A percentile compares a stretch with the other conserved stretches of the same genome.
Conservation (phyloP, 2,888 invertebrate species). For the Sinodicranocentrus sp. region DNA sequence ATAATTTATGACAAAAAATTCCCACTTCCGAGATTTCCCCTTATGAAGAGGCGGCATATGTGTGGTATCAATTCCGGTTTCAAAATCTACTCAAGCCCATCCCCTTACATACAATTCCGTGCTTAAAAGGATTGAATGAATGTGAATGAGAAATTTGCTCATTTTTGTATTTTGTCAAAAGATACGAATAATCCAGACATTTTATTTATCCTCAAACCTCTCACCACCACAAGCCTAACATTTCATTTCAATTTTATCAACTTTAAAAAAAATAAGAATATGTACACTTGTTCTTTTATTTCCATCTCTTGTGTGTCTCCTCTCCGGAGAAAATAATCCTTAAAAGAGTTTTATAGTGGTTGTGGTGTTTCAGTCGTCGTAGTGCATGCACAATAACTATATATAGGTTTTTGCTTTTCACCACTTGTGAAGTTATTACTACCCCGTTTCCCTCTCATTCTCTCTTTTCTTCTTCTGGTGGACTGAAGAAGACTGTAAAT, state of each 20-base stretch:
- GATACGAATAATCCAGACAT: conserved; percentile 8
- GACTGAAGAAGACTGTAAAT: conserved; percentile 61
- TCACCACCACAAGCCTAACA: conserved; percentile 23
- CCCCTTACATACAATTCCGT: too few species aligned
- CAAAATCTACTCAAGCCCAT: too few species aligned
- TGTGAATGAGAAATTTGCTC: not conserved
- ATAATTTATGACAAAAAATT: too few species aligned
- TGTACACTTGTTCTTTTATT: conserved; percentile 53
- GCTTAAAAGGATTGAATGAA: not conserved
- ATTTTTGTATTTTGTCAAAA: not conserved
- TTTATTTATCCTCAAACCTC: conserved; percentile 23
- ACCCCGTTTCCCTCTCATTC: conserved; percentile 45
- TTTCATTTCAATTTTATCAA: conserved; percentile 64
- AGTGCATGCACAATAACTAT: conserved; percentile 18
- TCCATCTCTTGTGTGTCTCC: conserved; percentile 18
- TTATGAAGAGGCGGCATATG: too few species aligned
- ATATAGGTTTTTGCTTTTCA: conserved; percentile 51
- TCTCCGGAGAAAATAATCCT: not conserved
- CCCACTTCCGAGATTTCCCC: too few species aligned
- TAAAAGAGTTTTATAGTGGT: conserved; percentile 23
- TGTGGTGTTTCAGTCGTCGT: too few species aligned
- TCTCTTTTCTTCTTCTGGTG: conserved; percentile 39
- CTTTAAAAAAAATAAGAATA: conserved; percentile 49
- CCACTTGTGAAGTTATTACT: conserved; percentile 66
- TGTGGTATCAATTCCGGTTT: too few species aligned